A percentile compares a stretch with the other conserved stretches of the same genome.
phyloP scores from a whole-genome alignment of 1,140 invertebrate species.

The Eueides isabella region DNA sequence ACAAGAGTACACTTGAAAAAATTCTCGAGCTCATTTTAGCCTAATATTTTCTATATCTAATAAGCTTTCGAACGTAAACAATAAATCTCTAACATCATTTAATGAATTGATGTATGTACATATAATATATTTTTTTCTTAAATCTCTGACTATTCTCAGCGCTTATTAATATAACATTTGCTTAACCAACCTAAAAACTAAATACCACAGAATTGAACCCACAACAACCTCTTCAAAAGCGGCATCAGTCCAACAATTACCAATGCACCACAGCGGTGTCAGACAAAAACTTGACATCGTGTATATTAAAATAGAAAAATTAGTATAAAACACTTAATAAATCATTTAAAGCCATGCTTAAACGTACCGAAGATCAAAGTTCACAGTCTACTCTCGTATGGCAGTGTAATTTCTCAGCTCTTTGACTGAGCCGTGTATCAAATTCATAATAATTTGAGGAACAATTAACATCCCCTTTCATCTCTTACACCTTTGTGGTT shows the following conservation, averaged over 20 bases:
- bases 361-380: conserved; percentile 38
- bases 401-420: conserved; percentile 54
- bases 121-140: too few relatives aligned
- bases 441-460: conserved; percentile 80
- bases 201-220: neutral
- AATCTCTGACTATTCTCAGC: too few relatives aligned
- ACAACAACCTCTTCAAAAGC: neutral
- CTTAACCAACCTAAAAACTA: neutral
- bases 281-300: conserved; percentile 3
- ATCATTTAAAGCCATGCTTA: conserved; percentile 23
- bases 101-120: too few relatives aligned
- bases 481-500: conserved; percentile 74
- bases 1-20: too few relatives aligned
- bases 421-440: conserved; percentile 71
- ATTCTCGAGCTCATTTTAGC: too few relatives aligned
- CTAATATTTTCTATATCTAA: too few relatives aligned
- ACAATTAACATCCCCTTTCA: conserved; percentile 76
- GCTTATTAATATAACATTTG: too few relatives aligned
- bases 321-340: conserved; percentile 44
- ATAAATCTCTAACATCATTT: too few relatives aligned
- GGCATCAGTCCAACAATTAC: too few relatives aligned
- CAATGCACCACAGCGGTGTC: neutral
- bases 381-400: conserved; percentile 35
- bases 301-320: conserved; percentile 37
- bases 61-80: too few relatives aligned